A percentile compares a stretch with the other conserved stretches of the same genome.
These are phyloP conservation scores for Cuniculus paca DNA, from an alignment of 2,797 vertebrate species.

Conservation along the genomic window DNA sequence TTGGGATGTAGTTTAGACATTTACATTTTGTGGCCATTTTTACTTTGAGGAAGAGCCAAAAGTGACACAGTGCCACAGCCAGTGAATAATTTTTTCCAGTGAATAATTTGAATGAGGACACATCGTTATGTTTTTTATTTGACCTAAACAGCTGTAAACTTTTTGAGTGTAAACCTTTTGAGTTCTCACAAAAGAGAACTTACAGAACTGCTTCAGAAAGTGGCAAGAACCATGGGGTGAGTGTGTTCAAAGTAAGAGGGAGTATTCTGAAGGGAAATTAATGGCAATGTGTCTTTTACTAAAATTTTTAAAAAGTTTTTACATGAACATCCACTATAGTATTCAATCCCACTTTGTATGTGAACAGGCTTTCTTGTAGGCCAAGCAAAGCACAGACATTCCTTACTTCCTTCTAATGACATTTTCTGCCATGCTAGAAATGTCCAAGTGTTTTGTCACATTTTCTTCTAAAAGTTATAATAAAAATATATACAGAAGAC, in stretches of 20 bases:
- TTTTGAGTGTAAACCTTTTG: background rate
- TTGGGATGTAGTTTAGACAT: background rate
- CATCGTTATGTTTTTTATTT: background rate
- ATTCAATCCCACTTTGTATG: background rate
- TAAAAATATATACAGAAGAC: constrained; percentile 70
- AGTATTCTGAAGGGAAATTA: background rate
- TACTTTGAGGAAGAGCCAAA: background rate
- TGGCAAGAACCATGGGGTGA: background rate
- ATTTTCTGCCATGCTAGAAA: constrained; percentile 33
- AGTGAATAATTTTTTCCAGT: background rate
- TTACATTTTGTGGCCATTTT: background rate
- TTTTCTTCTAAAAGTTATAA: constrained; percentile 73
- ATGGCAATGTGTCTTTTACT: background rate
- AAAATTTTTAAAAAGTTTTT: background rate
- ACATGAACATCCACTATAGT: background rate
- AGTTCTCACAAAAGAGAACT: background rate
- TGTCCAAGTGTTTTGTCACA: background rate
- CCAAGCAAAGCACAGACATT: background rate
- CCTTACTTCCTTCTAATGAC: background rate
- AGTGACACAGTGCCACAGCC: background rate
- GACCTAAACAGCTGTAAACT: background rate
- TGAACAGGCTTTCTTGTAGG: background rate
- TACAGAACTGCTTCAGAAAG: background rate
- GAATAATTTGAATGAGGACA: background rate
- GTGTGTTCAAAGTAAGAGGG: background rate